These are phyloP conservation scores for Uloborus diversus DNA, from an alignment of 1,140 invertebrate species.

Conservation along the genomic window DNA sequence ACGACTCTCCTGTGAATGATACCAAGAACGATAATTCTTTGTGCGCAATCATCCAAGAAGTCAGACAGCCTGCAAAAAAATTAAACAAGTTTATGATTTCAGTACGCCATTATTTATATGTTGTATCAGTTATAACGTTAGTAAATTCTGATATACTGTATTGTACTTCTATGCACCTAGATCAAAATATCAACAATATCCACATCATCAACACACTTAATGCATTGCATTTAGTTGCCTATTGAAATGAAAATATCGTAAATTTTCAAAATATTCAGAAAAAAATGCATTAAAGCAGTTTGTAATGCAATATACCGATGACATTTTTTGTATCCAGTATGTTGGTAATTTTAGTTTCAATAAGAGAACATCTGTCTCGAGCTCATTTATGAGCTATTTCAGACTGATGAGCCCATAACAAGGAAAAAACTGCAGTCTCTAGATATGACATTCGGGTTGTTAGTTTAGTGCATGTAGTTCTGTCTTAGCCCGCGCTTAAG, in stretches of 20 bases:
- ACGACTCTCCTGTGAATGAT: slow-evolving; percentile 89
- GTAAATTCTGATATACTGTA: background rate
- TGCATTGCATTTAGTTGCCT: background rate
- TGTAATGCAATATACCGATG: too few relatives aligned
- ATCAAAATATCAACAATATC: background rate
- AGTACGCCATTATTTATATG: background rate
- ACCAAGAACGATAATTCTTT: slow-evolving; percentile 93
- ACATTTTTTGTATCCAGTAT: too few relatives aligned
- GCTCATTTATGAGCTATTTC: too few relatives aligned
- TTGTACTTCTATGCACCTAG: background rate
- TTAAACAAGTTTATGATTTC: background rate
- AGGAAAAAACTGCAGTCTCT: too few relatives aligned
- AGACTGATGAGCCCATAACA: too few relatives aligned
- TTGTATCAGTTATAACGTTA: background rate
- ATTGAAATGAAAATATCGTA: background rate
- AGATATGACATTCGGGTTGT: too few relatives aligned
- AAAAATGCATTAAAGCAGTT: too few relatives aligned
- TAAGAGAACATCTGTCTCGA: too few relatives aligned
- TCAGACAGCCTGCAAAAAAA: slow-evolving; percentile 69
- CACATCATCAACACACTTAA: background rate
- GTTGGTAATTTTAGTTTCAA: too few relatives aligned
- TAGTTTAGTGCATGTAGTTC: too few relatives aligned
- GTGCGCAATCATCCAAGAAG: slow-evolving; percentile 94
- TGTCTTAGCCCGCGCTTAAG: too few relatives aligned
- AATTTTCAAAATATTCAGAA: too few relatives aligned